Conservation (phyloP, 2,888 invertebrate species). For the Orthosia incerta region DNA sequence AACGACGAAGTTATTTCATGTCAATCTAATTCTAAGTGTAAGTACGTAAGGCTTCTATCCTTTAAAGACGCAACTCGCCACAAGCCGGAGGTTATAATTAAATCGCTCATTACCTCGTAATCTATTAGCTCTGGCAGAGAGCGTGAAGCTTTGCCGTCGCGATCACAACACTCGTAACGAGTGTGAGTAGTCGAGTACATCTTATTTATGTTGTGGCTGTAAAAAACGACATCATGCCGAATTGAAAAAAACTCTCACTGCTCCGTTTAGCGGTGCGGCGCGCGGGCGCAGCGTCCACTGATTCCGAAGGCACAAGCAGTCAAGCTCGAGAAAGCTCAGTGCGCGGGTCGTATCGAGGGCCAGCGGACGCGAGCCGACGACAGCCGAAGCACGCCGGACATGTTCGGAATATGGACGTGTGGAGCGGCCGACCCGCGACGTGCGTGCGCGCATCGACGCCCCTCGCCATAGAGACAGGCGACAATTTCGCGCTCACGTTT, state of each 20-base stretch:
- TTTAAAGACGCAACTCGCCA: neutral
- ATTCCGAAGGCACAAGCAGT: conserved; percentile 65
- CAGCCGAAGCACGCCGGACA: conserved; percentile 75
- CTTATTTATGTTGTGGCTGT: conserved; percentile 61
- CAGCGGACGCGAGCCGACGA: conserved; percentile 82
- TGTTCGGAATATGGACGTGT: conserved; percentile 93
- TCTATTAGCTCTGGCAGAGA: conserved; percentile 29
- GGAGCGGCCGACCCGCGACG: conserved; percentile 92
- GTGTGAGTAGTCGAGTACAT: conserved; percentile 45
- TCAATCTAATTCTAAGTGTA: neutral
- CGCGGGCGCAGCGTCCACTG: conserved; percentile 69
- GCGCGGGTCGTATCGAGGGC: conserved; percentile 83
- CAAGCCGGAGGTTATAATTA: conserved; percentile 24
- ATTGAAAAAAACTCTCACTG: conserved; percentile 75
- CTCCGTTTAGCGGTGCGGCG: conserved; percentile 69
- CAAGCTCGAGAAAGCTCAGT: conserved; percentile 83
- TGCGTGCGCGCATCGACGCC: conserved; percentile 91
- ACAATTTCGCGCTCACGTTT: conserved; percentile 95
- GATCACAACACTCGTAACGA: conserved; percentile 41
- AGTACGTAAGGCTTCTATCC: neutral
- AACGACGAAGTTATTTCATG: neutral
- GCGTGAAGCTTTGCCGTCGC: conserved; percentile 48
- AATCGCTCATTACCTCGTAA: conserved; percentile 29
- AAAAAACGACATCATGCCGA: conserved; percentile 66
- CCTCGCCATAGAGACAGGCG: conserved; percentile 94